A percentile compares a stretch with the other conserved stretches of the same genome.
Evolutionary conservation across 30 jellyfish, hydroid and myxozoan species (phyloP).

Genomic region (Chironex yamaguchii): DNA sequence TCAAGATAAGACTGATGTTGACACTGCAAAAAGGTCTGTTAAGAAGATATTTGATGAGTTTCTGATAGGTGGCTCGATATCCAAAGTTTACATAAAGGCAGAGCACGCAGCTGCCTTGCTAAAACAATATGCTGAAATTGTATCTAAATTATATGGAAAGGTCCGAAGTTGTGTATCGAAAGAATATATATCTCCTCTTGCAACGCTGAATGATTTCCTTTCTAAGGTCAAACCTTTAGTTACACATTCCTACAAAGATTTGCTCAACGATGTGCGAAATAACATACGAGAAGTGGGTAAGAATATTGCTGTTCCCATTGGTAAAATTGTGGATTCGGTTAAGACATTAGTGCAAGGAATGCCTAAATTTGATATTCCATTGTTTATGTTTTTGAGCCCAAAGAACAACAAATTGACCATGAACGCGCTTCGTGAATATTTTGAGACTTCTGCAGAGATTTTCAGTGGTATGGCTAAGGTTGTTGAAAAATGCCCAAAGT

Average conservation of each 20-base stretch:
- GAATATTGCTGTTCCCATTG: conserved; percentile 82
- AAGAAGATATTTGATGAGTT: not conserved
- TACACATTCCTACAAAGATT: conserved; percentile 29
- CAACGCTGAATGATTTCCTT: conserved; percentile 52
- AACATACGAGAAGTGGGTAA: conserved; percentile 43
- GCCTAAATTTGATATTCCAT: conserved; percentile 80
- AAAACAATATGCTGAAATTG: not conserved
- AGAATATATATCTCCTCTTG: conserved; percentile 59
- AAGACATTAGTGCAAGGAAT: conserved; percentile 44
- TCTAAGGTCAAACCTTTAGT: conserved; percentile 59
- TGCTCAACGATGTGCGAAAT: conserved; percentile 36
- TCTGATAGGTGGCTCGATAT: not conserved
- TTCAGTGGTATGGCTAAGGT: conserved; percentile 64
- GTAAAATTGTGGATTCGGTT: conserved; percentile 70
- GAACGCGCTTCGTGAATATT: conserved; percentile 50
- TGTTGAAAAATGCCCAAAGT: conserved; percentile 58
- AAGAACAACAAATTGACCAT: conserved; percentile 29
- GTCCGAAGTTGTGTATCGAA: not conserved
- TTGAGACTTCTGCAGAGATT: conserved; percentile 39
- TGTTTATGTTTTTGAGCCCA: conserved; percentile 66
- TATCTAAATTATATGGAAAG: not conserved
- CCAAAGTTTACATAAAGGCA: not conserved
- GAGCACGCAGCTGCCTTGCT: not conserved
- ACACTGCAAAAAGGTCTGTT: not conserved
- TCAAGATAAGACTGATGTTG: not conserved